A percentile compares a stretch with the other conserved stretches of the same genome.
Conservation (phyloP, 2,797 vertebrate genomes). For the Poeciliopsis turneri region DNA sequence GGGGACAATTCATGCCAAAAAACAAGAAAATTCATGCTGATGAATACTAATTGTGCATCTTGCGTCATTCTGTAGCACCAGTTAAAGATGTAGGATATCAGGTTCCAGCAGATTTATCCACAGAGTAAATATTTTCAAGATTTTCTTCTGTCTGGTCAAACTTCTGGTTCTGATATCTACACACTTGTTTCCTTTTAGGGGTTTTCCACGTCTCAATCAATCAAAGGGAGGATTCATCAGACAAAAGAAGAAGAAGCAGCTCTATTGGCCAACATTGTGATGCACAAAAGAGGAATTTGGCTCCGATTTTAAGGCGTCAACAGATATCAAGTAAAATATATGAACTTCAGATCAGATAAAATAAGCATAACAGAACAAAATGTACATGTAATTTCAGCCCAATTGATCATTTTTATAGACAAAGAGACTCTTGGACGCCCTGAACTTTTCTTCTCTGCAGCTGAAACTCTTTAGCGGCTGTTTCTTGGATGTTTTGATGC, state of each 20-base stretch:
- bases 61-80: background rate
- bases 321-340: background rate
- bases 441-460: background rate
- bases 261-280: background rate
- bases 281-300: background rate
- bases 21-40: background rate
- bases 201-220: background rate
- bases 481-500: background rate
- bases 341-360: background rate
- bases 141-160: background rate
- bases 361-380: background rate
- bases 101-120: background rate
- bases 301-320: background rate
- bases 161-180: background rate
- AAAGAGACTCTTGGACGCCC: background rate
- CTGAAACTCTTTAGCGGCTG: background rate
- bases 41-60: background rate
- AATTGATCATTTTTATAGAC: background rate
- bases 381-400: background rate
- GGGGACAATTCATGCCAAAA: too few relatives aligned
- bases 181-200: background rate
- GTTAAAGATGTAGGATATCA: background rate
- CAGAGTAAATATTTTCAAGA: too few relatives aligned
- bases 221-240: background rate
- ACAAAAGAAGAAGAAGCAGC: background rate